A percentile compares a stretch with the other conserved stretches of the same genome.
Evolutionary conservation across 2,113 vertebrate genomes (phyloP).

Genomic region (Penelope pileata): DNA sequence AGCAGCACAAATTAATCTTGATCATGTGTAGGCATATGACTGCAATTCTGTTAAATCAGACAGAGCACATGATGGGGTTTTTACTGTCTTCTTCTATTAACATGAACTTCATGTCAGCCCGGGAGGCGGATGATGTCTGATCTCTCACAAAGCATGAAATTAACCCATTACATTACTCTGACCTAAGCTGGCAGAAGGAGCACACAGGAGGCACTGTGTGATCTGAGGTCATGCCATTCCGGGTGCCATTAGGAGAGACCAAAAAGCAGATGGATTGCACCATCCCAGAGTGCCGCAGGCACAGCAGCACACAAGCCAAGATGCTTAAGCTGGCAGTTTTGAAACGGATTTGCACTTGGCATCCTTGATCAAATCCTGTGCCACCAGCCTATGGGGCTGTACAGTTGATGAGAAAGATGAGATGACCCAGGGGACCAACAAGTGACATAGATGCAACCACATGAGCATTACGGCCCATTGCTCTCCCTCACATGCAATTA

Average conservation of each 20-base stretch:
- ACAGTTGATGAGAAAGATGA: neutral
- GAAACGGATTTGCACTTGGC: neutral
- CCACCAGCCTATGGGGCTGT: rapidly evolving
- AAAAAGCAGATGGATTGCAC: neutral
- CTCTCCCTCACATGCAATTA: neutral
- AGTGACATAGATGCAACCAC: neutral
- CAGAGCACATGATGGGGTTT: neutral
- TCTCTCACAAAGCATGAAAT: neutral
- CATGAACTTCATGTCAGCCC: neutral
- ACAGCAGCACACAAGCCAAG: neutral
- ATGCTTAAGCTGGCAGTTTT: rapidly evolving
- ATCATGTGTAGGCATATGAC: neutral
- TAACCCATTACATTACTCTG: neutral
- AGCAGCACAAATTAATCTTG: neutral
- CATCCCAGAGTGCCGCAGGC: neutral
- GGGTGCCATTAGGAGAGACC: neutral
- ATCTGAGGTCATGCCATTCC: rapidly evolving
- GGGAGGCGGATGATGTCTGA: neutral
- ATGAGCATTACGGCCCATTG: neutral
- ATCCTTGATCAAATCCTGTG: rapidly evolving
- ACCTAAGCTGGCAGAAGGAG: neutral
- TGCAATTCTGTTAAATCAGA: neutral
- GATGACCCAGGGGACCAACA: neutral
- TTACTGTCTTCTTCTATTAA: neutral
- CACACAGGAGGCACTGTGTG: rapidly evolving